Evolutionary conservation across 2,113 vertebrate genomes (phyloP), one percentile per base, ranked within the genome.

Genomic region (Cololabis saira): DNA sequence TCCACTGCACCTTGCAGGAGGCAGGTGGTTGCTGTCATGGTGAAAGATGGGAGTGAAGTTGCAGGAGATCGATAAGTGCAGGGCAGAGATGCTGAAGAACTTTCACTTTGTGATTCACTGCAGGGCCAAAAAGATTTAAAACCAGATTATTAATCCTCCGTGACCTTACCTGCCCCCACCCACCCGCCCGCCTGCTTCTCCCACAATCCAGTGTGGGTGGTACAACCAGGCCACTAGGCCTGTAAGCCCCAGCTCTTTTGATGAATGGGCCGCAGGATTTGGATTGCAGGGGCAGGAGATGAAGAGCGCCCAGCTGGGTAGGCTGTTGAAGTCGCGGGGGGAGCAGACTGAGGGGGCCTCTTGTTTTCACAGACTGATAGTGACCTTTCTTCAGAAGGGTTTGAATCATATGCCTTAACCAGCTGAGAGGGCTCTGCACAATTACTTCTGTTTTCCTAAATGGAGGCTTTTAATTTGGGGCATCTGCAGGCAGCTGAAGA

Each of bases 21-120:
- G n/a, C 16, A 59, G 37, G 56, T 52, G 74, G 47, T 61, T 33
- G 56, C 64, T 65, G 81, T 67, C 73, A 53, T 4, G 1, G 48
- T 85, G 84, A 89, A 62, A 63, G 79, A 90, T 87, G 71, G 60
- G 52, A 63, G 52, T 70, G 70, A 65, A 76, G 80, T 78, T 33
- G 49, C 54, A 7, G 59, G 45, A 6, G 80, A 85, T 91, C 85
- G 71, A 90, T 89, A 65, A 61, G 54, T 66, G 61, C 1, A 40
- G 22, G 41, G 52, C 10, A 60, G 57, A 59, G 50, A 52, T 78
- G 21, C 58, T 49, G 71, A 74, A 71, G 69, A 73, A 72, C 71
- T 76, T 78, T 87, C 59, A 49, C 48, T 65, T 16, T 7, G 22
- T 54, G 18, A 80, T 82, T 87, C 79, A 78, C 74, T 71, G 57